Percentiles rank a stretch among this genome's conserved stretches.
phyloP scores from a whole-genome alignment of 2,888 invertebrate genomes.

The Sphaerophoria taeniata region DNA sequence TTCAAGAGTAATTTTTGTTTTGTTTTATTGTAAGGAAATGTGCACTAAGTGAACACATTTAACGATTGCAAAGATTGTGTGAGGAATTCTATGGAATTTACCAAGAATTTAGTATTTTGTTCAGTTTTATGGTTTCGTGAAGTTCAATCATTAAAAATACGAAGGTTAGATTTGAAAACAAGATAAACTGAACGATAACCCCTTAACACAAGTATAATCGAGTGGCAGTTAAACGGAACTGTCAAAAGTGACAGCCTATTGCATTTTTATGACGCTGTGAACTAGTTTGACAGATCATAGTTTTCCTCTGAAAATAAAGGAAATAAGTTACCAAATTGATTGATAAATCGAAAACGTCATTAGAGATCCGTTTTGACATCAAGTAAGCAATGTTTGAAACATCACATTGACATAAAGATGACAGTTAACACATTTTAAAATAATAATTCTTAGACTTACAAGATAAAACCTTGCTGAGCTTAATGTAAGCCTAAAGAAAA shows the following conservation, averaged over 20 bases:
- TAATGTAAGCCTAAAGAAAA: background rate
- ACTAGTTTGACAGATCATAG: too few relatives aligned
- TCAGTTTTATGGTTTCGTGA: conserved; percentile 12
- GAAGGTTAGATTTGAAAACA: background rate
- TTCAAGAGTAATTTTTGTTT: conserved; percentile 3
- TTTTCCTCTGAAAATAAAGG: too few relatives aligned
- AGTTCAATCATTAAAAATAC: conserved; percentile 35
- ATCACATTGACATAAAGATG: too few relatives aligned
- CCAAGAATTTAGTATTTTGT: conserved; percentile 25
- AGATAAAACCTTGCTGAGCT: background rate
- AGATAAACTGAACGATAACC: too few relatives aligned
- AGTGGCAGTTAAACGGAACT: too few relatives aligned
- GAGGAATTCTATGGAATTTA: conserved; percentile 34
- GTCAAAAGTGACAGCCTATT: too few relatives aligned
- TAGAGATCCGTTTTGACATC: background rate
- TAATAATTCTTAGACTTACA: background rate
- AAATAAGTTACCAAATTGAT: too few relatives aligned
- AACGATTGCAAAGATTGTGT: conserved; percentile 42
- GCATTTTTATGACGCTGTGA: too few relatives aligned
- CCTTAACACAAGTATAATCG: too few relatives aligned
- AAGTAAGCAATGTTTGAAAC: background rate
- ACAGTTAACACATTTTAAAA: too few relatives aligned
- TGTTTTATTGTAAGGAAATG: conserved; percentile 23
- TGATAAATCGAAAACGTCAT: too few relatives aligned
- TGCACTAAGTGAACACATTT: conserved; percentile 31